phyloP scores from a whole-genome alignment of 2,888 invertebrate species.

The Endotricha flammealis region DNA sequence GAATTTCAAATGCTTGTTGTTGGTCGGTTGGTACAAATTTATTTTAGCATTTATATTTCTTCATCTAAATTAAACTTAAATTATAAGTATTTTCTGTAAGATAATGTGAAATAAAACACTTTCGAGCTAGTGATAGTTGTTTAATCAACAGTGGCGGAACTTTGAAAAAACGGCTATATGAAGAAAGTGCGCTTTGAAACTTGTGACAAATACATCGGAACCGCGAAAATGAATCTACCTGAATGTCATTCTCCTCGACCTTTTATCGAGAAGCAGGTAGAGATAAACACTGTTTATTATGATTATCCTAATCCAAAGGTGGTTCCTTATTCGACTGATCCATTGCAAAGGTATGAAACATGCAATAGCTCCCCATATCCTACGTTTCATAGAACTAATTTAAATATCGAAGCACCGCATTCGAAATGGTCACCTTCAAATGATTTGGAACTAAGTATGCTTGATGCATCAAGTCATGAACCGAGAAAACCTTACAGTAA shows the following conservation, averaged over 20 bases:
- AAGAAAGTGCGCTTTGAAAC: constrained; percentile 68
- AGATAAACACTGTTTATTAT: constrained; percentile 26
- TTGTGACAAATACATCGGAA: constrained; percentile 29
- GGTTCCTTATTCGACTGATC: constrained; percentile 45
- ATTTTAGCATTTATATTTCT: too few relatives aligned
- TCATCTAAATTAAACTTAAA: too few relatives aligned
- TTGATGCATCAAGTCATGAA: constrained; percentile 43
- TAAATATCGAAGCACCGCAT: constrained; percentile 25
- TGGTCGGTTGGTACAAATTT: too few relatives aligned
- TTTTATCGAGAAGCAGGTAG: constrained; percentile 39
- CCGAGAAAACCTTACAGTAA: constrained; percentile 21
- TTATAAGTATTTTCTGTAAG: too few relatives aligned
- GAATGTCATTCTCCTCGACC: constrained; percentile 69
- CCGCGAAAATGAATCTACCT: constrained; percentile 41
- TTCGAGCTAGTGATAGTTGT: too few relatives aligned
- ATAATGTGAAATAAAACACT: too few relatives aligned
- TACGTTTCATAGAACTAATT: constrained; percentile 38
- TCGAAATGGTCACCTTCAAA: constrained; percentile 45
- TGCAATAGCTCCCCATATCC: constrained; percentile 60
- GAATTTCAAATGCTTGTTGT: too few relatives aligned
- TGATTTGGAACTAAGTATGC: constrained; percentile 61
- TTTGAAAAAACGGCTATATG: constrained; percentile 35
- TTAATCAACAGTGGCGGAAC: too few relatives aligned
- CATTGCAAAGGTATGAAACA: constrained; percentile 51
- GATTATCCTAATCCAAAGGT: constrained; percentile 29